Percentiles rank a stretch among this genome's conserved stretches.
Conservation (phyloP, 2,888 invertebrate genomes). For the Xylocampa areola region DNA sequence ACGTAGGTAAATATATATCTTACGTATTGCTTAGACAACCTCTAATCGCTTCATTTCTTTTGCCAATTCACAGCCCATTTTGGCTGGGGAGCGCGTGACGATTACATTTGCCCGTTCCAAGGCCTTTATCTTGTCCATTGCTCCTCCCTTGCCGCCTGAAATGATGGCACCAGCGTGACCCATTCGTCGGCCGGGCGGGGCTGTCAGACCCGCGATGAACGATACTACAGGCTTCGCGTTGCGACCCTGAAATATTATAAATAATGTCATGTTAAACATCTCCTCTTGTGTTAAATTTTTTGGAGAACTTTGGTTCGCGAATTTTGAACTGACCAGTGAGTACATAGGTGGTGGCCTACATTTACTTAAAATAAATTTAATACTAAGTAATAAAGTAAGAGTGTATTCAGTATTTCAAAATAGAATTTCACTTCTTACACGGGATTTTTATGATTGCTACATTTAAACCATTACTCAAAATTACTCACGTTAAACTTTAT, state of each 20-base stretch:
- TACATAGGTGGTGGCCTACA: too few relatives aligned
- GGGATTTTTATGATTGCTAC: too few relatives aligned
- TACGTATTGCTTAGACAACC: conserved; percentile 82
- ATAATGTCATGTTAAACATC: conserved; percentile 22
- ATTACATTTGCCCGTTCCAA: conserved; percentile 97
- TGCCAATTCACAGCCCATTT: conserved; percentile 97
- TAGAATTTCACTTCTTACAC: too few relatives aligned
- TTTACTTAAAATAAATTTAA: too few relatives aligned
- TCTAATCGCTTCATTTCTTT: conserved; percentile 97
- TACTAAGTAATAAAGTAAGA: too few relatives aligned
- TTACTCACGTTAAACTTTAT: conserved; percentile 19
- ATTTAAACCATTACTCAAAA: conserved; percentile 8
- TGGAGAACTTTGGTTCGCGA: too few relatives aligned
- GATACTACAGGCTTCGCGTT: conserved; percentile 99
- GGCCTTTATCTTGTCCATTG: conserved; percentile 99
- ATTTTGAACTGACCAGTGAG: too few relatives aligned
- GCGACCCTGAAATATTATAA: conserved; percentile 90
- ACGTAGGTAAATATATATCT: conserved; percentile 59
- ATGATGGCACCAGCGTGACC: conserved; percentile 99
- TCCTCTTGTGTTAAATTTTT: not conserved
- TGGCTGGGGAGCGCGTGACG: conserved; percentile 98
- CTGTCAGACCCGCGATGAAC: conserved; percentile 99
- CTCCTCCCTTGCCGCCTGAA: conserved; percentile 99
- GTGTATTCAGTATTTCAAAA: too few relatives aligned
- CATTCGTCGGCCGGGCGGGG: conserved; percentile 99